Conservation (phyloP, 2,888 invertebrate species). For the Leptarthrus brevirostris region DNA sequence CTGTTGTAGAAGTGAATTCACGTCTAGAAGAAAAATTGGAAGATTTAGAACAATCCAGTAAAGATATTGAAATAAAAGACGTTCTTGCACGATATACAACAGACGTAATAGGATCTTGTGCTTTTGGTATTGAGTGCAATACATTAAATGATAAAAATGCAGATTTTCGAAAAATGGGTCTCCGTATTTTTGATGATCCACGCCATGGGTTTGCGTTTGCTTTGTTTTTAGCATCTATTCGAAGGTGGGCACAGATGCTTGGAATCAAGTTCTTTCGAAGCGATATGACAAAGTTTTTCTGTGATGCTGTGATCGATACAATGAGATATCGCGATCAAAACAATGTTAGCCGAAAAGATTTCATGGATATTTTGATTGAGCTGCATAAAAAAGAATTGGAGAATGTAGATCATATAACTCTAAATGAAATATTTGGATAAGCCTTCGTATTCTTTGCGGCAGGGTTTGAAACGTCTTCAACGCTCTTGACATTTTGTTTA, state of each 20-base stretch:
- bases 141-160: no score
- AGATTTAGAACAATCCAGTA: slow-evolving; percentile 8
- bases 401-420: slow-evolving; percentile 50
- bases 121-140: no score
- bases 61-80: slow-evolving; percentile 61
- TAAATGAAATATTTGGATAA: slow-evolving; percentile 64
- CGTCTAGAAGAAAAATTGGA: slow-evolving; percentile 52
- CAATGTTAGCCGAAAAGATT: slow-evolving; percentile 50
- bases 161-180: no score
- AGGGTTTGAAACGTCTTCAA: slow-evolving; percentile 68
- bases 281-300: slow-evolving; percentile 47
- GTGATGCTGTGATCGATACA: no score
- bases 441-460: slow-evolving; percentile 67
- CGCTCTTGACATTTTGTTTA: slow-evolving; percentile 64
- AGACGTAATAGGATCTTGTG: no score
- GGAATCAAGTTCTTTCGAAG: neutral
- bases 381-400: neutral
- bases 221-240: slow-evolving; percentile 59
- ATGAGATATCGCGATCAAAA: no score
- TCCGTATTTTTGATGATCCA: slow-evolving; percentile 56
- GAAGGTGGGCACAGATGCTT: slow-evolving; percentile 57
- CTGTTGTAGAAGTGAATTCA: slow-evolving; percentile 7
- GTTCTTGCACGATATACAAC: slow-evolving; percentile 63
- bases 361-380: slow-evolving; percentile 52
- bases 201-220: slow-evolving; percentile 49